Base-by-base conservation (phyloP, 2,888 invertebrate species). In the Caenorhabditis angaria region DNA sequence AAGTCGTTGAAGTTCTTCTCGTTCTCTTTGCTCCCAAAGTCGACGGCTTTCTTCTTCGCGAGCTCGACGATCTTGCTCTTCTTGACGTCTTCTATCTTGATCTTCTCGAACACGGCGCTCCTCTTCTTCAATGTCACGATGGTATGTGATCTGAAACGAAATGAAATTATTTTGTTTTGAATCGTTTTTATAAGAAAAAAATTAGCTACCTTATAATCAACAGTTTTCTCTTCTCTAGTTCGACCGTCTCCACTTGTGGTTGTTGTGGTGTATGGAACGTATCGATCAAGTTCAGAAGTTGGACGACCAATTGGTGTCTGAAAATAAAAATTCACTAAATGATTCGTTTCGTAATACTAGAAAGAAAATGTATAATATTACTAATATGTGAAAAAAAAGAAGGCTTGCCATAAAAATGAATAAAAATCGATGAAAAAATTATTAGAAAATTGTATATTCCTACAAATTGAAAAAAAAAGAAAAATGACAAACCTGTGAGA, bases 71-170 rank as follows among this genome's bases (percentile, higher is more conserved):
- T 82, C 78, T 24, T 67, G 57, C 64, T 68, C 75, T 10, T 65
- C 65, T 29, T 68, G 68, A n/a, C 61, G 64, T 32, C 79, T 63
- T 50, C 77, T 63, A 2, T 77, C 80, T 50, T 84, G 83, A 28
- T 78, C 81, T 41, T 85, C 86, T 35, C 80, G 70, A 27, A 87
- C 78, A 8, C 86, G 66, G 18, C 86, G 72, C 53, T 86, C 86
- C 62, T 86, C 85, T 61, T 86, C 86, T 65, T 85, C 85, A 56
- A 85, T 74, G 58, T 82, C 79, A 8, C 81, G 75, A 50, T 78
- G 76, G 67, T 74, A 71, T 12, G 76, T 78, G 59, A 69, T 64
- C 68, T 72, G 56, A 41, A 67, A 64, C 24, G 28, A 14, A 54
- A 54, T 29, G 41, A 61, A 50, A 55, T 61, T 62, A 51, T 59